These are phyloP conservation scores for Pseudomyrmex dendroicus DNA, from an alignment of 1,140 invertebrate species.

Conservation along the genomic window DNA sequence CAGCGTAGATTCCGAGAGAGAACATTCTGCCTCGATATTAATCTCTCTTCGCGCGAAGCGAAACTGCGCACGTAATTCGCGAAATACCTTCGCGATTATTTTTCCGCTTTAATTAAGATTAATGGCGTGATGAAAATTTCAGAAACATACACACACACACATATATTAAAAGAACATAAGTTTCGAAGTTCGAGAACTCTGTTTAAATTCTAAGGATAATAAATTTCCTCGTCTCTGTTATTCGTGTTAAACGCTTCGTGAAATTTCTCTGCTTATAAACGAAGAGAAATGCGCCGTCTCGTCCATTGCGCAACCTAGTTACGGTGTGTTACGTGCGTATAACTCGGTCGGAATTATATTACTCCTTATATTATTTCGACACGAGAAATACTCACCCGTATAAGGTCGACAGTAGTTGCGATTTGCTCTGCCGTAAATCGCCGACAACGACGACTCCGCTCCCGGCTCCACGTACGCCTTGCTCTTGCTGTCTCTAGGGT, in stretches of 20 bases:
- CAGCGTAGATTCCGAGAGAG: constrained; percentile 1
- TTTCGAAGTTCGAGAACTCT: too few relatives aligned
- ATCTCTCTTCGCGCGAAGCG: background rate
- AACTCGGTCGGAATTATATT: constrained; percentile 2
- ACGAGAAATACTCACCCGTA: constrained; percentile 81
- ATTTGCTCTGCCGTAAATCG: constrained; percentile 86
- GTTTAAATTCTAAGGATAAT: too few relatives aligned
- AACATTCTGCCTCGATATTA: background rate
- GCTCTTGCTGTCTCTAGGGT: constrained; percentile 85
- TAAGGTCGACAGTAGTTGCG: constrained; percentile 87
- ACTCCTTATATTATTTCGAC: background rate
- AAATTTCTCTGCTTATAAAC: background rate
- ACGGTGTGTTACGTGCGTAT: too few relatives aligned
- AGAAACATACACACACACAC: too few relatives aligned
- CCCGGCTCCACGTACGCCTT: constrained; percentile 83
- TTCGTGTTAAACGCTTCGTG: background rate
- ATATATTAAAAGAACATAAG: too few relatives aligned
- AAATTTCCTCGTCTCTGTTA: too few relatives aligned
- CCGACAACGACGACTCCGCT: constrained; percentile 82
- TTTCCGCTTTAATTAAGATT: background rate
- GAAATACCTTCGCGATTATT: background rate
- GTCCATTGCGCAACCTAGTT: background rate
- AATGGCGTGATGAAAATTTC: too few relatives aligned
- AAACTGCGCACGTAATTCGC: background rate
- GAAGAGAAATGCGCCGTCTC: background rate